phyloP scores from a whole-genome alignment of 2,888 invertebrate species.

The Mesodorylaimus sp. region DNA sequence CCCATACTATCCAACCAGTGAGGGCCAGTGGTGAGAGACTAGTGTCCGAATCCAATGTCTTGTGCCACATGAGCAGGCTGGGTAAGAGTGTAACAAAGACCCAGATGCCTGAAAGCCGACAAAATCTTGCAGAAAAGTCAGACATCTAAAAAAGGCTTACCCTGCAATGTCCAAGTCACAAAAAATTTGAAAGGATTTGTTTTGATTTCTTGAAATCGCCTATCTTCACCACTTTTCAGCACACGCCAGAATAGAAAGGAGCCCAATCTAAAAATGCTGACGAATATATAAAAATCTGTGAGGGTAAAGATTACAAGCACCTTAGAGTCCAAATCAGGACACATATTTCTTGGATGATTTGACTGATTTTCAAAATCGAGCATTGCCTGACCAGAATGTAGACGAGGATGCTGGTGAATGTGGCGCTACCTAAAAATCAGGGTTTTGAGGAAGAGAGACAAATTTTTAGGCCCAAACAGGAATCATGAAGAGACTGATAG shows the following conservation, averaged over 20 bases:
- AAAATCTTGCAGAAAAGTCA: background rate
- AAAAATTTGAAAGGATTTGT: background rate
- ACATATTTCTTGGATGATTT: too few relatives aligned
- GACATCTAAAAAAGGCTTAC: background rate
- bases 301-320: too few relatives aligned
- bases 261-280: background rate
- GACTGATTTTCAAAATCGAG: background rate
- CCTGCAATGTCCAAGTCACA: background rate
- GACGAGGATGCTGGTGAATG: too few relatives aligned
- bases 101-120: background rate
- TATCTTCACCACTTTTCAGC: background rate
- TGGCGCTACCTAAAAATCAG: too few relatives aligned
- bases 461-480: background rate
- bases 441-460: too few relatives aligned
- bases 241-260: background rate
- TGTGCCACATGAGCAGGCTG: background rate
- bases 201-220: background rate
- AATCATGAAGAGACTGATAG: background rate
- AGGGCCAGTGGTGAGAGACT: too few relatives aligned
- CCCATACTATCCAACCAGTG: conserved; percentile 40
- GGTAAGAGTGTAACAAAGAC: background rate
- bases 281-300: too few relatives aligned
- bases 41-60: too few relatives aligned
- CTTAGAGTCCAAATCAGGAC: too few relatives aligned
- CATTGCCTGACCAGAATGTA: background rate